Conservation (phyloP, 2,797 vertebrate genomes). For the Percopsis omiscomaycus region DNA sequence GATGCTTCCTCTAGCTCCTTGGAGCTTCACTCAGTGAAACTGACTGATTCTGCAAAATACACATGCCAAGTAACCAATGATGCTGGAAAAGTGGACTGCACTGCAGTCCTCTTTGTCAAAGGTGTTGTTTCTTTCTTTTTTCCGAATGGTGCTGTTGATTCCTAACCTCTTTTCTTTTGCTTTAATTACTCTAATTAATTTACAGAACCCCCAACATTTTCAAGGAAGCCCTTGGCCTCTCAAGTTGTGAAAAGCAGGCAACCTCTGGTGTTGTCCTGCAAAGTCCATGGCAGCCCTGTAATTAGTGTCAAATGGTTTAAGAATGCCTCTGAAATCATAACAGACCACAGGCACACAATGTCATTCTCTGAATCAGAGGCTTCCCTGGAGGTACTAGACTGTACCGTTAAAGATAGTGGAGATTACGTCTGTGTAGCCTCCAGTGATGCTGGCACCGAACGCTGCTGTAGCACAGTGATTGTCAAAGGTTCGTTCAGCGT, state of each 20-base stretch:
- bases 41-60: constrained; percentile 87
- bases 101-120: constrained; percentile 92
- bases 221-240: constrained; percentile 84
- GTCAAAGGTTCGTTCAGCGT: constrained; percentile 74
- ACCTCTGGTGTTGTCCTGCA: constrained; percentile 83
- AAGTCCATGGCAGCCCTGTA: constrained; percentile 87
- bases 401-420: constrained; percentile 84
- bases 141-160: constrained; percentile 27
- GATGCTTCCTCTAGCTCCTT: constrained; percentile 87
- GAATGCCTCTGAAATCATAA: constrained; percentile 83
- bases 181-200: constrained; percentile 60
- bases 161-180: constrained; percentile 48
- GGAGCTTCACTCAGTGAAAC: constrained; percentile 91
- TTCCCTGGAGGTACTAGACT: constrained; percentile 73
- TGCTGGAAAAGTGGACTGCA: constrained; percentile 88
- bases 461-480: constrained; percentile 82
- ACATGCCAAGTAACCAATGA: constrained; percentile 91
- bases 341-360: constrained; percentile 79
- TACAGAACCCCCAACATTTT: constrained; percentile 84
- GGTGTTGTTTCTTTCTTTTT: constrained; percentile 78
- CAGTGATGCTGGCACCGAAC: constrained; percentile 90
- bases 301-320: constrained; percentile 89
- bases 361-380: constrained; percentile 81
- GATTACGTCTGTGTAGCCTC: constrained; percentile 88
- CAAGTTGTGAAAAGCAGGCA: constrained; percentile 82